A percentile compares a stretch with the other conserved stretches of the same genome.
These are phyloP conservation scores for Timema podura DNA, from an alignment of 2,888 invertebrate genomes.

Conservation along the genomic window DNA sequence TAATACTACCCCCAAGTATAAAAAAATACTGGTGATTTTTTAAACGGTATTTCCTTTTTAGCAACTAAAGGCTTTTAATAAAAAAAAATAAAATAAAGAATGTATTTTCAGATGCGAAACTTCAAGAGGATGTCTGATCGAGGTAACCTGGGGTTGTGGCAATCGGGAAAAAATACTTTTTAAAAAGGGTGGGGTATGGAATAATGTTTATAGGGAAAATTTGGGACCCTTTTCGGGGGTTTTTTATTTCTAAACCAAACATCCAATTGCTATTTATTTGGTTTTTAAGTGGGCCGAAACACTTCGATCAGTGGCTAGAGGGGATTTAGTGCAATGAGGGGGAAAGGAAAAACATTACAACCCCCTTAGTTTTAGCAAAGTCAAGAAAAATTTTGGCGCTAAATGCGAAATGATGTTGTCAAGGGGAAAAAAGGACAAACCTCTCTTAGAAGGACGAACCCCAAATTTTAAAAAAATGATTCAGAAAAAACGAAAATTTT, in stretches of 20 bases:
- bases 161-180: not conserved
- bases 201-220: not conserved
- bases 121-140: not conserved
- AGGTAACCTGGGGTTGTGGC: not conserved
- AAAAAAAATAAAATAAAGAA: not conserved
- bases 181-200: not conserved
- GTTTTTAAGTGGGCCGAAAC: too few species aligned
- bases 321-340: too few species aligned
- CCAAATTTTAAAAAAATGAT: not conserved
- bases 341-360: too few species aligned
- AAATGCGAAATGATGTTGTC: not conserved
- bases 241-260: not conserved
- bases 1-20: not conserved
- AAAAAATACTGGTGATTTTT: not conserved
- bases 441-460: not conserved
- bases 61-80: too few species aligned
- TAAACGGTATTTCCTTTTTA: not conserved
- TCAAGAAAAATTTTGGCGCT: not conserved
- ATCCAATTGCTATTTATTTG: too few species aligned
- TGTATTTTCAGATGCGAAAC: constrained; percentile 4
- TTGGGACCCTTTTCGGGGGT: not conserved
- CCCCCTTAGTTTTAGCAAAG: too few species aligned
- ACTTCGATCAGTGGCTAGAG: too few species aligned
- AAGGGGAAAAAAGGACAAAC: too few species aligned
- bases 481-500: not conserved